Evolutionary conservation across 2,888 invertebrate genomes (phyloP).

Genomic region (Plusia festucae): DNA sequence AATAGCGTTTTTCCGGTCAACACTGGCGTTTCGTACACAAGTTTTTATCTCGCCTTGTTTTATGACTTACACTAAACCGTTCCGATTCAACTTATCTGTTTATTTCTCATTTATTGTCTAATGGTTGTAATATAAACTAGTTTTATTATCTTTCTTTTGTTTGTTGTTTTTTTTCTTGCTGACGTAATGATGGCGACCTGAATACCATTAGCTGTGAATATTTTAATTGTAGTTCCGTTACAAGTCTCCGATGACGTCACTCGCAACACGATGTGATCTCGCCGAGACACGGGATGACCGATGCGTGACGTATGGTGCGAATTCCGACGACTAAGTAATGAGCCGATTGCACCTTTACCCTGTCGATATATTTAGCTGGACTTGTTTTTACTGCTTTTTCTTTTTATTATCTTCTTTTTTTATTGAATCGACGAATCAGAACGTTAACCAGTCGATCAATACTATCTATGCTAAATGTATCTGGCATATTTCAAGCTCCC

Average conservation of each 20-base stretch:
- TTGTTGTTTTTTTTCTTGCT: slow-evolving; percentile 13
- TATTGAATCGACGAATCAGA: not conserved
- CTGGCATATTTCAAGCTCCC: not conserved
- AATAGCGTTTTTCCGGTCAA: slow-evolving; percentile 30
- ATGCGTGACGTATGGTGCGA: not conserved
- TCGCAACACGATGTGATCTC: not conserved
- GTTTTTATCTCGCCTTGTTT: slow-evolving; percentile 35
- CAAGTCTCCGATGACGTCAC: slow-evolving; percentile 14
- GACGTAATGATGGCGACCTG: not conserved
- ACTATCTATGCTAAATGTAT: not conserved
- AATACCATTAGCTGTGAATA: slow-evolving; percentile 7
- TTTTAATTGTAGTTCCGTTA: slow-evolving; percentile 7
- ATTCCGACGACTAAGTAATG: not conserved
- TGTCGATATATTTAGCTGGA: not conserved
- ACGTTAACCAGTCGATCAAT: not conserved
- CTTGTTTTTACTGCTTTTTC: no score
- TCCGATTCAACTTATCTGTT: slow-evolving; percentile 28
- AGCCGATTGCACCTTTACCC: not conserved
- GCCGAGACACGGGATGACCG: not conserved
- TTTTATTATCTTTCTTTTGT: slow-evolving; percentile 15
- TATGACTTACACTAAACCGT: slow-evolving; percentile 33
- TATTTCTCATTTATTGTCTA: slow-evolving; percentile 35
- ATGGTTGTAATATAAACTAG: slow-evolving; percentile 17
- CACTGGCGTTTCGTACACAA: slow-evolving; percentile 22
- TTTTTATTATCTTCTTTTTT: not conserved